Conservation (phyloP, 2,113 vertebrate species). For the Paramisgurnus dabryanus region DNA sequence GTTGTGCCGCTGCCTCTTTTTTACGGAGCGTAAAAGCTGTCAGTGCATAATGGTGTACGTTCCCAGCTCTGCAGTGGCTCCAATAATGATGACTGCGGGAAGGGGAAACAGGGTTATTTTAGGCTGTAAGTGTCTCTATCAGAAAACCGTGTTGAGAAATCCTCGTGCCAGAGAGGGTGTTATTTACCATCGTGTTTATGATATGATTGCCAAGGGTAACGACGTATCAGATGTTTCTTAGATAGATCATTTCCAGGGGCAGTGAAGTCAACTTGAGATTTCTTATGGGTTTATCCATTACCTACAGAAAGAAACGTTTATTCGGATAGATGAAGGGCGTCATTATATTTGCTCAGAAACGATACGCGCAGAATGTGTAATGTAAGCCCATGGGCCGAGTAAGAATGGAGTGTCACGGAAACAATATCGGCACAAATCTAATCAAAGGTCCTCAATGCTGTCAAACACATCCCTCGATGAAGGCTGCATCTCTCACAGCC, state of each 20-base stretch:
- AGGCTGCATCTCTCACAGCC: conserved; percentile 25
- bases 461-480: conserved; percentile 30
- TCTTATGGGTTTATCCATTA: conserved; percentile 54
- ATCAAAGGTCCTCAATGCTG: conserved; percentile 34
- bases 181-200: conserved; percentile 52
- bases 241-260: conserved; percentile 54
- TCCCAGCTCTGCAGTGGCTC: conserved; percentile 56
- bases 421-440: conserved; percentile 28
- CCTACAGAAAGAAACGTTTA: conserved; percentile 39
- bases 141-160: conserved; percentile 46
- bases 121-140: conserved; percentile 55
- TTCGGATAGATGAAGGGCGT: conserved; percentile 54
- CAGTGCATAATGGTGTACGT: conserved; percentile 58
- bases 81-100: conserved; percentile 61
- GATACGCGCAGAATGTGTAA: conserved; percentile 41
- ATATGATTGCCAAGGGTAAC: conserved; percentile 56
- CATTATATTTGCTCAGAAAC: conserved; percentile 54
- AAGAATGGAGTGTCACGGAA: conserved; percentile 41
- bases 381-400: conserved; percentile 43
- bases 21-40: conserved; percentile 50
- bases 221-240: conserved; percentile 53
- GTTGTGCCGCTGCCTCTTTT: conserved; percentile 50
- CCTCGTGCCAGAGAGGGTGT: conserved; percentile 49
- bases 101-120: conserved; percentile 60
- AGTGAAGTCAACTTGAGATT: conserved; percentile 48